phyloP scores from a whole-genome alignment of 2,113 vertebrate genomes.

The Lutjanus erythropterus region DNA sequence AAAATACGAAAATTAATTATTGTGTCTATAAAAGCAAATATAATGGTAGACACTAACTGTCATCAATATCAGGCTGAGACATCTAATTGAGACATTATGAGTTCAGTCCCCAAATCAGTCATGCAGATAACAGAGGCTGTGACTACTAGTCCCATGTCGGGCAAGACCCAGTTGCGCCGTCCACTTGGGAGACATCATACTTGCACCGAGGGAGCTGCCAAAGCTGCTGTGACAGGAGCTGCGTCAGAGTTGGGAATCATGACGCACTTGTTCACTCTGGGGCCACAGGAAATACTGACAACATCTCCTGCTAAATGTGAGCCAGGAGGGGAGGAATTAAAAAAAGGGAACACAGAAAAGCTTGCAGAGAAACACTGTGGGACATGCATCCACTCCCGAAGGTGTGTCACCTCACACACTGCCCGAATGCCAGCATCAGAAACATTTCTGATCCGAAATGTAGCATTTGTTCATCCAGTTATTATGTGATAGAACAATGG shows the following conservation, averaged over 20 bases:
- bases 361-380: not conserved
- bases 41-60: not conserved
- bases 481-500: not conserved
- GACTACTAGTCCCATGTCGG: constrained; percentile 26
- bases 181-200: constrained; percentile 34
- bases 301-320: constrained; percentile 25
- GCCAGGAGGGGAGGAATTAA: constrained; percentile 12
- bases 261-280: constrained; percentile 21
- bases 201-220: constrained; percentile 33
- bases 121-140: constrained; percentile 1
- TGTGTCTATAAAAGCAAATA: not conserved
- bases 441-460: not conserved
- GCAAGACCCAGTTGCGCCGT: constrained; percentile 6
- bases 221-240: constrained; percentile 59
- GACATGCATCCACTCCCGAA: not conserved
- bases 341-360: constrained; percentile 16
- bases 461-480: not conserved
- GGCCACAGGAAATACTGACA: constrained; percentile 33
- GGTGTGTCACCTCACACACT: not conserved
- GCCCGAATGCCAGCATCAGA: not conserved
- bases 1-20: not conserved
- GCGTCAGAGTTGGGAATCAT: constrained; percentile 53
- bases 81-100: constrained; percentile 19
- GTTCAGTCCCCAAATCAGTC: constrained; percentile 13
- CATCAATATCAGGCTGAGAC: constrained; percentile 4